Conservation (phyloP, 2,797 vertebrate genomes). For the Huso huso region DNA sequence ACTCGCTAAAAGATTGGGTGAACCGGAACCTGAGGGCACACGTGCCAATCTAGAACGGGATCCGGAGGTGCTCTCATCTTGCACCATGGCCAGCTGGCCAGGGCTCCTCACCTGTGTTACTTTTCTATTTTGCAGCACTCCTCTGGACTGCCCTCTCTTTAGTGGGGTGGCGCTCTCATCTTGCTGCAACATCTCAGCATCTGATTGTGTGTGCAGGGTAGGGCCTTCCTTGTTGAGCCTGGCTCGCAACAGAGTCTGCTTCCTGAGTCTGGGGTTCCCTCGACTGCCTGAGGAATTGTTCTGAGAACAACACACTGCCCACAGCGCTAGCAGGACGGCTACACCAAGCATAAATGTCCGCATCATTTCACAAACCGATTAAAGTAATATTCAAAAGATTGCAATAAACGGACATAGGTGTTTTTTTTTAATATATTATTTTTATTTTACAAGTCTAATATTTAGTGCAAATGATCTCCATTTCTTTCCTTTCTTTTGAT, state of each 20-base stretch:
- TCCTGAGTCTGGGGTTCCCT: conserved; percentile 30
- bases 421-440: conserved; percentile 9
- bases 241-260: conserved; percentile 32
- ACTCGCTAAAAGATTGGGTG: conserved; percentile 82
- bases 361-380: conserved; percentile 54
- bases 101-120: conserved; percentile 29
- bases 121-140: conserved; percentile 36
- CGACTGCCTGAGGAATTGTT: conserved; percentile 39
- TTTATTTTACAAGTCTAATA: too few species aligned
- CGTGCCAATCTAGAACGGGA: conserved; percentile 57
- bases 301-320: conserved; percentile 55
- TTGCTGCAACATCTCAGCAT: conserved; percentile 38
- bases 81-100: conserved; percentile 47
- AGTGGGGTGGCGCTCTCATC: conserved; percentile 28
- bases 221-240: conserved; percentile 29
- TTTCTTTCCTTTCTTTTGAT: too few species aligned
- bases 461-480: too few species aligned
- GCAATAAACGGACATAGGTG: conserved; percentile 23
- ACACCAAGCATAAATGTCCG: conserved; percentile 51
- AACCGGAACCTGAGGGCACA: conserved; percentile 68
- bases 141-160: conserved; percentile 24
- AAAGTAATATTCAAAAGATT: conserved; percentile 17
- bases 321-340: conserved; percentile 58
- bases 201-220: conserved; percentile 33
- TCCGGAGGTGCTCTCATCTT: conserved; percentile 62